phyloP scores from a whole-genome alignment of 2,888 invertebrate genomes.

The Electrophaes corylata region DNA sequence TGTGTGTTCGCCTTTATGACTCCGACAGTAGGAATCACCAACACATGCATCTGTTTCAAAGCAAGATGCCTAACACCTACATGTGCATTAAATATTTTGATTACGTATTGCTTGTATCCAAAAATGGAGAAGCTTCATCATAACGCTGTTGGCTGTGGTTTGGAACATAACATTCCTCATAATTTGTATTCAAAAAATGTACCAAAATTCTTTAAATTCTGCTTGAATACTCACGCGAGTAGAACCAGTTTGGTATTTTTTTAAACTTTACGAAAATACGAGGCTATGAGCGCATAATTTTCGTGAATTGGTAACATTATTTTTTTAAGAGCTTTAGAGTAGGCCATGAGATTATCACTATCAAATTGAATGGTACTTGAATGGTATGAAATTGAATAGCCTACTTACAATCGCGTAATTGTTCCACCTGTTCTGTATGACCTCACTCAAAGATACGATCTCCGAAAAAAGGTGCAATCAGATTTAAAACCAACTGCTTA shows the following conservation, averaged over 20 bases:
- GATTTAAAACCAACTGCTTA: conserved; percentile 22
- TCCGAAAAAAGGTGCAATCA: neutral
- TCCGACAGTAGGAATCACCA: conserved; percentile 10
- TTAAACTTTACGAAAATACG: neutral
- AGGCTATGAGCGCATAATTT: neutral
- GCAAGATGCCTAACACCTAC: conserved; percentile 15
- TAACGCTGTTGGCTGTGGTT: conserved; percentile 5
- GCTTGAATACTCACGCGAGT: neutral
- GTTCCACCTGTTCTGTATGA: conserved; percentile 48
- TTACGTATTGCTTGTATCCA: conserved; percentile 10
- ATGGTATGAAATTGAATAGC: too few relatives aligned
- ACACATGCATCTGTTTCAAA: conserved; percentile 18
- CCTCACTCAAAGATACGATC: conserved; percentile 33
- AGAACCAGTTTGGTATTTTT: conserved; percentile 8
- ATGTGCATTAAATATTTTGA: conserved; percentile 8
- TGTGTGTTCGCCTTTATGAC: conserved; percentile 10
- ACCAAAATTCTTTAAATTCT: neutral
- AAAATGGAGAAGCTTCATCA: conserved; percentile 10
- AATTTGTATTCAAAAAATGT: conserved; percentile 14
- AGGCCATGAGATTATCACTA: conserved; percentile 9
- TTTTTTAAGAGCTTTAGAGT: conserved; percentile 14
- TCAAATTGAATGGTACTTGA: conserved; percentile 2
- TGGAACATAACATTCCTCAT: neutral
- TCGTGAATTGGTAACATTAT: neutral
- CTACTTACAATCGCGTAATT: conserved; percentile 26